phyloP scores from a whole-genome alignment of 2,888 invertebrate species.

The Ellobium chinense region DNA sequence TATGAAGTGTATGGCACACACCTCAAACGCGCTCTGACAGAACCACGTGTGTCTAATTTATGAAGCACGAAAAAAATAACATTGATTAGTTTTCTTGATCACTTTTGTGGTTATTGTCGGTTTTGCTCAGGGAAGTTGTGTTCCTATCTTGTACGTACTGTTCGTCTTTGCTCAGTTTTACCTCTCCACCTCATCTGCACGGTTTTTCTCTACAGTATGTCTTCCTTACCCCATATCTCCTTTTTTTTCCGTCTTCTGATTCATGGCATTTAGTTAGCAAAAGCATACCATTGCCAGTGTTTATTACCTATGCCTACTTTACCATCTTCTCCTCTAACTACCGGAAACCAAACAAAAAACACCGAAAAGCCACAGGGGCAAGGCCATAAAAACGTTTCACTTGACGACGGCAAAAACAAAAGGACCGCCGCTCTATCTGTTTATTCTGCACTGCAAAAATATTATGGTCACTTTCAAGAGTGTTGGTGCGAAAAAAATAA shows the following conservation, averaged over 20 bases:
- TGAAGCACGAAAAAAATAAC: no score
- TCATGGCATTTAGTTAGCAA: background rate
- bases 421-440: background rate
- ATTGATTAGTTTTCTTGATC: no score
- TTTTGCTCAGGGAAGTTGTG: no score
- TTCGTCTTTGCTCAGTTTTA: background rate
- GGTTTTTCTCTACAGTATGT: no score
- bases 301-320: background rate
- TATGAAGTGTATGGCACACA: no score
- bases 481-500: background rate
- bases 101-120: no score
- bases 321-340: background rate
- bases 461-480: background rate
- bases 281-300: no score
- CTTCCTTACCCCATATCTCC: no score
- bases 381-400: background rate
- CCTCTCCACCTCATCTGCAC: background rate
- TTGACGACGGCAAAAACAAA: background rate
- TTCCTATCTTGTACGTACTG: no score
- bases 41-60: no score
- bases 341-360: background rate
- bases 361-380: background rate
- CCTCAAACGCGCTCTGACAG: no score
- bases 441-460: background rate
- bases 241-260: background rate